Evolutionary conservation across 1,140 invertebrate genomes (phyloP).

Genomic region (Bursaphelenchus mucronatus): DNA sequence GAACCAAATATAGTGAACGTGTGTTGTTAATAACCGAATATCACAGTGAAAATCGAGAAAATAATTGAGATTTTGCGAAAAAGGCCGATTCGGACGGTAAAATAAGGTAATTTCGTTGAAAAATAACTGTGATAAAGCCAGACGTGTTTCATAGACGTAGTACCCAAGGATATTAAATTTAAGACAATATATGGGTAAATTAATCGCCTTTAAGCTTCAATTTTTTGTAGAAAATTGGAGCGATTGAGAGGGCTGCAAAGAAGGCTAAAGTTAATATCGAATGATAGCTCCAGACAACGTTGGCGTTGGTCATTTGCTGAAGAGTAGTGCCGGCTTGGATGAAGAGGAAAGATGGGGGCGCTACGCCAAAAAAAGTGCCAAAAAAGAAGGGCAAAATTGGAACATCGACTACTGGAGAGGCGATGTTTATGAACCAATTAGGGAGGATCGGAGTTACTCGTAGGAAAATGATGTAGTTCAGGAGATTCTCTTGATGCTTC

Average conservation of each 20-base stretch:
- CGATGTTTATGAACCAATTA: constrained; percentile 99
- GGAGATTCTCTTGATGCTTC: constrained; percentile 79
- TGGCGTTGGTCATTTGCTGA: constrained; percentile 81
- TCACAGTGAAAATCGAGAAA: too few relatives aligned
- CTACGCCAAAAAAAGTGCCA: constrained; percentile 88
- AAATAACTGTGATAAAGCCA: too few relatives aligned
- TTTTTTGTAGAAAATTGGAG: constrained; percentile 80
- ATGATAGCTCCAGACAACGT: constrained; percentile 81
- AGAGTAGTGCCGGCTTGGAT: constrained; percentile 95
- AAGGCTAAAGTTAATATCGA: constrained; percentile 72
- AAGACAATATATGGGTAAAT: constrained; percentile 14
- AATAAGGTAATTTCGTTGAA: too few relatives aligned
- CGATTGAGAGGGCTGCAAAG: constrained; percentile 71
- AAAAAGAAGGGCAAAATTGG: constrained; percentile 83
- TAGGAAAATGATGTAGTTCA: constrained; percentile 95
- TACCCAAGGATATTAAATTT: neutral
- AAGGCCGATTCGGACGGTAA: too few relatives aligned
- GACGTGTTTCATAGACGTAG: too few relatives aligned
- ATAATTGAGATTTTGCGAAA: too few relatives aligned
- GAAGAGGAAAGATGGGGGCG: constrained; percentile 91
- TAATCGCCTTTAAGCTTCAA: constrained; percentile 76
- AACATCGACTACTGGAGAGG: constrained; percentile 90
- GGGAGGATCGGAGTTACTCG: constrained; percentile 94
- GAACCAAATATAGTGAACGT: too few relatives aligned
- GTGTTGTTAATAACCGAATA: too few relatives aligned